phyloP scores from a whole-genome alignment of 2,797 vertebrate species.

The Thaleichthys pacificus region DNA sequence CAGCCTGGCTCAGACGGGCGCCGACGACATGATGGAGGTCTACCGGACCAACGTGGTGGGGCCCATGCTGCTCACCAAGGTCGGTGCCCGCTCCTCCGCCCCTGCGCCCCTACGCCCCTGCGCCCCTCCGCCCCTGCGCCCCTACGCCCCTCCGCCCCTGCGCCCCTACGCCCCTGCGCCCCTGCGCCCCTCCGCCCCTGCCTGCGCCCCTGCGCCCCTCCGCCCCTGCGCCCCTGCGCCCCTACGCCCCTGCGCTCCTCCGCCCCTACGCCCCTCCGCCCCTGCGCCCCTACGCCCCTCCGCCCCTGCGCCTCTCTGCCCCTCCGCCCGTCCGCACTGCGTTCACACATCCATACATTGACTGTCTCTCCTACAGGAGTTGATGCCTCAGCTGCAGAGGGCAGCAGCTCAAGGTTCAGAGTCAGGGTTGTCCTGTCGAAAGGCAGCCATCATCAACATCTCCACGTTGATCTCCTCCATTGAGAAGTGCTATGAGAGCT shows the following conservation, averaged over 20 bases:
- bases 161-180: no score
- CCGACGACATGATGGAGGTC: slow-evolving; percentile 57
- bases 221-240: background rate
- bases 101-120: no score
- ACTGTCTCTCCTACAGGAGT: slow-evolving; percentile 53
- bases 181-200: background rate
- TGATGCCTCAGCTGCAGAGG: slow-evolving; percentile 70
- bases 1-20: slow-evolving; percentile 33
- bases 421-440: slow-evolving; percentile 67
- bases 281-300: background rate
- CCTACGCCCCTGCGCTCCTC: no score
- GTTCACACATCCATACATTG: no score
- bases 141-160: background rate
- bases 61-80: slow-evolving; percentile 67
- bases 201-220: background rate
- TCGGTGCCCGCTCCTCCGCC: slow-evolving; percentile 8
- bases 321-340: no score
- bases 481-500: slow-evolving; percentile 58
- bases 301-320: background rate
- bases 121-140: background rate
- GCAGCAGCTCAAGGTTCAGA: slow-evolving; percentile 54
- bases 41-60: slow-evolving; percentile 70
- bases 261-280: background rate
- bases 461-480: slow-evolving; percentile 69
- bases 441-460: slow-evolving; percentile 77